Percentiles rank a stretch among this genome's conserved stretches.
phyloP scores from a whole-genome alignment of 1,140 invertebrate genomes.

The Hydropsyche tenuis region DNA sequence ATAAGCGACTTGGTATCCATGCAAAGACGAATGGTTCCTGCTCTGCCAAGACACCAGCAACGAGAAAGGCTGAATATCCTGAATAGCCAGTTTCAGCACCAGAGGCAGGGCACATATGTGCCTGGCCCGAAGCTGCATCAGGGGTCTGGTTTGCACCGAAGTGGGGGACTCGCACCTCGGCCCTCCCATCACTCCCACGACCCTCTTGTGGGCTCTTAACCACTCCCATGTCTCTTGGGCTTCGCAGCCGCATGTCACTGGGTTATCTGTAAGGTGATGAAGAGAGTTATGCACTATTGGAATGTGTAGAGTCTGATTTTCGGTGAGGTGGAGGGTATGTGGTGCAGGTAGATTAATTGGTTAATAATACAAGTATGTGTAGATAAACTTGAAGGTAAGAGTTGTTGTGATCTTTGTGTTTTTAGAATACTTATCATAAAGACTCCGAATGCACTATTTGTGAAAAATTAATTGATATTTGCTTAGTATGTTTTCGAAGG shows the following conservation, averaged over 20 bases:
- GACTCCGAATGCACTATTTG: too few relatives aligned
- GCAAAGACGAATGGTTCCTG: constrained; percentile 83
- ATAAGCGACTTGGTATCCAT: constrained; percentile 86
- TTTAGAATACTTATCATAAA: too few relatives aligned
- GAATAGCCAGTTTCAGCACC: constrained; percentile 80
- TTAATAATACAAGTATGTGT: too few relatives aligned
- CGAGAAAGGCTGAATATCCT: constrained; percentile 88
- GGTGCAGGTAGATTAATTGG: too few relatives aligned
- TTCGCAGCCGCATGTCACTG: constrained; percentile 81
- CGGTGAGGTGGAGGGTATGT: too few relatives aligned
- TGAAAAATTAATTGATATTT: too few relatives aligned
- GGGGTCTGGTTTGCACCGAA: constrained; percentile 75
- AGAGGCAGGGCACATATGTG: constrained; percentile 83
- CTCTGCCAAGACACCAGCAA: constrained; percentile 88
- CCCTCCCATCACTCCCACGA: constrained; percentile 64
- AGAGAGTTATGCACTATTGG: too few relatives aligned
- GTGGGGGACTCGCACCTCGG: constrained; percentile 80
- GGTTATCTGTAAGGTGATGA: constrained; percentile 73
- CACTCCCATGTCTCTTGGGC: constrained; percentile 87
- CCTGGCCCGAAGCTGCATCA: constrained; percentile 78
- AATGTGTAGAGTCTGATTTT: too few relatives aligned
- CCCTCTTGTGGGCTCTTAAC: constrained; percentile 83
- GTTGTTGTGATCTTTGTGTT: too few relatives aligned
- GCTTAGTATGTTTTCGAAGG: too few relatives aligned
- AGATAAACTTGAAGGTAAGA: too few relatives aligned